phyloP scores from a whole-genome alignment of 2,888 invertebrate genomes.

The Sclerodermus sp. region DNA sequence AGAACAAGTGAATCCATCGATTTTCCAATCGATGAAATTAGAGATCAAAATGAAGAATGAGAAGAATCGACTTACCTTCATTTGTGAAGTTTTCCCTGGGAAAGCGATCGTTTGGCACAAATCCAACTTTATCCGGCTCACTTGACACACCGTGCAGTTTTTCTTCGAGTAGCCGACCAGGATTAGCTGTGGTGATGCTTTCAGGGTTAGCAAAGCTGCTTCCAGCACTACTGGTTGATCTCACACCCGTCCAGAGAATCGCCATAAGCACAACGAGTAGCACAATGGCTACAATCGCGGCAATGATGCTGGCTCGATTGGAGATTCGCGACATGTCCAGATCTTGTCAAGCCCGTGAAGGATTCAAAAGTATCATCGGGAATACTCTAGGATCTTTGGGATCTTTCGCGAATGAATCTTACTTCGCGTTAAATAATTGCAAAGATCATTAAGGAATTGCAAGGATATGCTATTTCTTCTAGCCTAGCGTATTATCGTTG shows the following conservation, averaged over 20 bases:
- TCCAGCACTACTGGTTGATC: neutral
- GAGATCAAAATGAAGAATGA: neutral
- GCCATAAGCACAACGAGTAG: constrained; percentile 36
- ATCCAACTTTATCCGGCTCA: neutral
- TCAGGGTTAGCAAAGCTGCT: neutral
- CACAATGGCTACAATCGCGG: constrained; percentile 32
- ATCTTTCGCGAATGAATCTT: no score
- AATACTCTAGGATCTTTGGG: no score
- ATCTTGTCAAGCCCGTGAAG: no score
- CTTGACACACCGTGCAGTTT: neutral
- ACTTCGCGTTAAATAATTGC: no score
- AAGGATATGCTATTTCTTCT: no score
- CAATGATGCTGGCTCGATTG: constrained; percentile 29
- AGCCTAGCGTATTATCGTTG: no score
- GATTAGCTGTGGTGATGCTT: neutral
- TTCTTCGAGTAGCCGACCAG: neutral
- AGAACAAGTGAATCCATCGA: no score
- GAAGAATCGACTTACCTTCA: constrained; percentile 22
- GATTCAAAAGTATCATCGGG: no score
- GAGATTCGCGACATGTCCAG: neutral
- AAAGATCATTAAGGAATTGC: no score
- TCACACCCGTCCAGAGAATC: constrained; percentile 35
- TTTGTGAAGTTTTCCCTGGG: constrained; percentile 16
- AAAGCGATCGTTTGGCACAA: neutral
- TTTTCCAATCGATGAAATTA: no score